Evolutionary conservation across 2,797 vertebrate genomes (phyloP).

Genomic region (Anguilla marmorata): DNA sequence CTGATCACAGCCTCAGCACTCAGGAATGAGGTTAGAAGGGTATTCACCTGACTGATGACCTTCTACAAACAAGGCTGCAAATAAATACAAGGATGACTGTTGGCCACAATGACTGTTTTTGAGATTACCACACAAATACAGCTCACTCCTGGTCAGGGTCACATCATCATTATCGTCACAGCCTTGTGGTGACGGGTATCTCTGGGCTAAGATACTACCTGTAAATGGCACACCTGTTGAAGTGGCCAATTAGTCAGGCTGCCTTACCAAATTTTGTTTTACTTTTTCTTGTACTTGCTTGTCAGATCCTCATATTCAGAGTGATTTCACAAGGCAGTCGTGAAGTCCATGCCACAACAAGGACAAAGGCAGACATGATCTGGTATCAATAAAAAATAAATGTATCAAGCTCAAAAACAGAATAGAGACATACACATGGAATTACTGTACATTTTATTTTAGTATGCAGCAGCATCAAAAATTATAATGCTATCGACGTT

Average conservation of each 20-base stretch:
- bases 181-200: neutral
- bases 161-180: neutral
- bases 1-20: neutral
- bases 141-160: neutral
- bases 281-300: neutral
- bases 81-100: neutral
- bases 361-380: neutral
- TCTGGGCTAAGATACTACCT: neutral
- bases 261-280: neutral
- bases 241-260: neutral
- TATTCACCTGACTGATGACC: neutral
- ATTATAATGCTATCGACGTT: too few relatives aligned
- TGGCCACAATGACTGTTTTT: neutral
- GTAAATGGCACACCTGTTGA: neutral
- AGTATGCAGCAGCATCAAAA: neutral
- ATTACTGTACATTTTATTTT: neutral
- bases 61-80: neutral
- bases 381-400: neutral
- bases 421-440: neutral
- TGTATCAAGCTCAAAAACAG: neutral
- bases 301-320: neutral
- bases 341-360: neutral
- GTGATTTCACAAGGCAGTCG: neutral
- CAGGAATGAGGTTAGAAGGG: neutral
- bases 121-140: neutral